Percentiles rank a stretch among this genome's conserved stretches.
Conservation (phyloP, 2,797 vertebrate genomes). For the Champsocephalus gunnari region DNA sequence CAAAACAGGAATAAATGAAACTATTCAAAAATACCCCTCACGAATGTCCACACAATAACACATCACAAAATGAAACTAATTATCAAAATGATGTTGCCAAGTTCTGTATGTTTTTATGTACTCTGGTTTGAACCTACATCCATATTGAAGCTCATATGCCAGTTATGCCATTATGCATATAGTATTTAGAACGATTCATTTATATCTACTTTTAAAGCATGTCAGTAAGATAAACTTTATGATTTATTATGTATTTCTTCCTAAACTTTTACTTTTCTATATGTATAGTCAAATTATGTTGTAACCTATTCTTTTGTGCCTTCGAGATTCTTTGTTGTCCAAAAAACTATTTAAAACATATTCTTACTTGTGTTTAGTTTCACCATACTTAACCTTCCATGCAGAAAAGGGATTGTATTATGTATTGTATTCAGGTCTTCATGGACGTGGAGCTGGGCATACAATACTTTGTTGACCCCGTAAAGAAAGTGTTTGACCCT, state of each 20-base stretch:
- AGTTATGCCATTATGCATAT: neutral
- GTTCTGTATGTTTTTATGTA: neutral
- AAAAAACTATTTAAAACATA: neutral
- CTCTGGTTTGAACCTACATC: neutral
- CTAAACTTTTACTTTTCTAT: neutral
- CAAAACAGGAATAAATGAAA: neutral
- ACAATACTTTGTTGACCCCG: too few relatives aligned
- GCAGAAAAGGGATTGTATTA: neutral
- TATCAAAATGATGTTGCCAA: neutral
- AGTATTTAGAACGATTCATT: neutral
- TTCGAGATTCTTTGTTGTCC: neutral
- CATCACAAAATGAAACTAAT: neutral
- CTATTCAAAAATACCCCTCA: neutral
- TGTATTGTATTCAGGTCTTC: neutral
- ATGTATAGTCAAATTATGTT: neutral
- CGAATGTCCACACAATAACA: neutral
- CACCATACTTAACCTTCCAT: too few relatives aligned
- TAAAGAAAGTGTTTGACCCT: too few relatives aligned
- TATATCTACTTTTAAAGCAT: neutral
- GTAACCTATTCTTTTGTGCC: neutral
- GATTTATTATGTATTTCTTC: neutral
- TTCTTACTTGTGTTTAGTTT: neutral
- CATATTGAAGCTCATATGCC: neutral
- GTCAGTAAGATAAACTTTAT: neutral
- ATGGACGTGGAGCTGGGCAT: neutral